Evolutionary conservation across 2,113 vertebrate genomes (phyloP), one percentile per base, ranked within the genome.

Genomic region (Oreotrochilus melanogaster): DNA sequence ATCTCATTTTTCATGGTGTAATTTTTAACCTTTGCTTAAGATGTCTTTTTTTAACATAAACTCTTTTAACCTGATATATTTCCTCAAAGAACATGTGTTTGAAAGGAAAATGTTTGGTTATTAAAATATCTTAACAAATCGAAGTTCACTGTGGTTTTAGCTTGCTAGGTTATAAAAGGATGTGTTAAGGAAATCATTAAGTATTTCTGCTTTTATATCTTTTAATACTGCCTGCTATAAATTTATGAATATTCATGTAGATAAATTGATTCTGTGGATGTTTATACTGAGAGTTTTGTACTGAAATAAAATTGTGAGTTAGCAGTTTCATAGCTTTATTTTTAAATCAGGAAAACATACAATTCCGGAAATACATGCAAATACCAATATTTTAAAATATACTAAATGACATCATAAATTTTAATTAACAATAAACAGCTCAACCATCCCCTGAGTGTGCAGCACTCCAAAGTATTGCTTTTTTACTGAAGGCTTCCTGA

Each of bases 11-110:
- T 95, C 73, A 92, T 58, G 35, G 75, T 62, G 74, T 47, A 87
- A 88, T 96, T 92, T 94, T 96, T 94, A 95, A 91, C 81, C 88
- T 96, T 89, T 89, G 54, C 79, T 93, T 93, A 87, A 95, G 92
- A 74, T 33, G 25, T 62, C 27, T 67, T 69, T 86, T 89, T 62
- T 89, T 70, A 80, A 54, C 74, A 24, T 56, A 88, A 92, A 82
- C 33, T 54, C 61, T 91, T 96, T 90, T 91, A 94, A 85, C 64
- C 78, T 82, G 47, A 66, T 88, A 37, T 31, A 61, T 81, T 81
- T 95, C 70, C 87, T 57, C 66, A 67, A 89, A 76, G 60, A 69
- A 56, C 42, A 69, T 22, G 45, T 65, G 30, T 23, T 64, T 81
- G 76, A 31, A 73, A 65, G 23, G 80, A 73, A 71, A 91, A 79